A percentile compares a stretch with the other conserved stretches of the same genome.
Evolutionary conservation across 2,888 invertebrate species (phyloP).

Genomic region (Nysson spinosus): DNA sequence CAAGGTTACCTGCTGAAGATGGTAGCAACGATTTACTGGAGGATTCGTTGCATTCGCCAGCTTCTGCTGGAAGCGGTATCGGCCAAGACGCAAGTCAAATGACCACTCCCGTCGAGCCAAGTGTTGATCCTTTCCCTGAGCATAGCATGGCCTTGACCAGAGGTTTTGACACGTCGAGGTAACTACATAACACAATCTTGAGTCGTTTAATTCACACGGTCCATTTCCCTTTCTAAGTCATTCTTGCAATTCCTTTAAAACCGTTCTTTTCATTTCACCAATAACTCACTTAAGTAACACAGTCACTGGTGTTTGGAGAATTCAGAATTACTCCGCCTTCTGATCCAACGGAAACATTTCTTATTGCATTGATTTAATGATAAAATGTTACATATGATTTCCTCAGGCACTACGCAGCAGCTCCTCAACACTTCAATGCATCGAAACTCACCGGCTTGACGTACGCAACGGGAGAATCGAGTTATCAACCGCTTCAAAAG

Average conservation of each 20-base stretch:
- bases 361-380: not conserved
- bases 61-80: slow-evolving; percentile 74
- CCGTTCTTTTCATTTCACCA: no score
- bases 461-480: slow-evolving; percentile 75
- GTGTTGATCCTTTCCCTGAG: slow-evolving; percentile 86
- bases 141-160: slow-evolving; percentile 80
- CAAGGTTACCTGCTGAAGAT: slow-evolving; percentile 82
- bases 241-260: no score
- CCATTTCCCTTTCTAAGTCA: no score
- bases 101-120: slow-evolving; percentile 83
- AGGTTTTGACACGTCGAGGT: slow-evolving; percentile 68
- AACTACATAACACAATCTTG: no score
- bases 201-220: no score
- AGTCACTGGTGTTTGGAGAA: no score
- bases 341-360: not conserved
- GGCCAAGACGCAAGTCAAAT: slow-evolving; percentile 77
- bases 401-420: slow-evolving; percentile 70
- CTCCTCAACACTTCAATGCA: slow-evolving; percentile 68
- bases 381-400: no score
- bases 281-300: no score
- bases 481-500: slow-evolving; percentile 81
- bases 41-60: slow-evolving; percentile 86
- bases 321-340: no score
- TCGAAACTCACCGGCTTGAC: slow-evolving; percentile 66
- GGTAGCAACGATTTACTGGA: slow-evolving; percentile 83